Evolutionary conservation across 2,113 vertebrate species (phyloP).

Genomic region (Callipepla squamata): DNA sequence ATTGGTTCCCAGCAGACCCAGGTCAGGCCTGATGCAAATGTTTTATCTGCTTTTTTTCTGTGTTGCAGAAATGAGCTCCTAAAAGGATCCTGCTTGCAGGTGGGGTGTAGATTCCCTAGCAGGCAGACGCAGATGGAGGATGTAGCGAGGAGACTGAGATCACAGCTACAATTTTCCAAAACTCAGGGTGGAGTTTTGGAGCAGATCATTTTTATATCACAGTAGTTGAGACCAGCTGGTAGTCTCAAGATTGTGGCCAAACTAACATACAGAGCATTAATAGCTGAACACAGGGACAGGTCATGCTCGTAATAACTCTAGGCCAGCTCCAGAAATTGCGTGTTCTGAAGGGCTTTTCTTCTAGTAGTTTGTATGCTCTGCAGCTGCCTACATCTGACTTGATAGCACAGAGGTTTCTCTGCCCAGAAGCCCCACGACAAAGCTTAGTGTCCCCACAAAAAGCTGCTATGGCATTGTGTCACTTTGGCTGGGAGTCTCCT

Average conservation of each 20-base stretch:
- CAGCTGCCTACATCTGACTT: neutral
- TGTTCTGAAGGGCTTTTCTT: neutral
- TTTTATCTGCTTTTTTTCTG: neutral
- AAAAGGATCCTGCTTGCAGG: neutral
- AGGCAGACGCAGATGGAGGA: neutral
- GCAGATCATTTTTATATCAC: neutral
- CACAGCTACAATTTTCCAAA: neutral
- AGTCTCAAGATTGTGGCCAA: neutral
- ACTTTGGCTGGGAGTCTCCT: neutral
- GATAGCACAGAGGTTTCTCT: neutral
- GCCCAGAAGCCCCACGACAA: neutral
- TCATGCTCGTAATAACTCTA: neutral
- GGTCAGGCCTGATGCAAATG: neutral
- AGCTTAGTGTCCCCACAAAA: neutral
- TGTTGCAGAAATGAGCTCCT: neutral
- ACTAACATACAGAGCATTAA: neutral
- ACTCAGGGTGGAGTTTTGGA: neutral
- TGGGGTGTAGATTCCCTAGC: accelerated
- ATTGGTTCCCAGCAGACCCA: neutral
- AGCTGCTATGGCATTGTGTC: neutral
- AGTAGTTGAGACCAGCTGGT: neutral
- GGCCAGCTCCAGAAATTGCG: neutral
- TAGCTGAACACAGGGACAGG: neutral
- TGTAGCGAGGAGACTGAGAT: neutral
- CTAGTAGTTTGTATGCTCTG: neutral